Evolutionary conservation across 1,140 invertebrate species (phyloP), one percentile per base, ranked within the genome.

Genomic region (Daktulosphaira vitifoliae): DNA sequence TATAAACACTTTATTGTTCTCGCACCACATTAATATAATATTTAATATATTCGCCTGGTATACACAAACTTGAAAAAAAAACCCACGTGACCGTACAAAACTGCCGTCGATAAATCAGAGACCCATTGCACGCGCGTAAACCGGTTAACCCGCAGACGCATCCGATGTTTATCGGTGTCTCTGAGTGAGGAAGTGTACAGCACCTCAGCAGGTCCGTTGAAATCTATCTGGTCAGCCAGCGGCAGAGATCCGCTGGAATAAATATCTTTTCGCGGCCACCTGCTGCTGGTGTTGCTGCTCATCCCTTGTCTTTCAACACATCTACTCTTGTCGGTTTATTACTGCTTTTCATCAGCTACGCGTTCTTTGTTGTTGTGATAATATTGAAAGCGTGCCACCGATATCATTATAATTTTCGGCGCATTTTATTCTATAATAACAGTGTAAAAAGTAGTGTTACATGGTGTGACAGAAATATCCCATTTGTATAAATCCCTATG

Each of bases 321-420:
- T 37, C 13, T 52, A 22, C 54, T 49, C 8, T 44, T 52, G 11
- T 39, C 66, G 18, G 11, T 0, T 65, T 44, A 42, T 26, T 48
- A 25, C 26, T n/a, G 76, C 73, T 76, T 75, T 74, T 74, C 78
- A 77, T 77, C 71, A 75, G 80, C 81, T 71, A 66, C 80, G 94
- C 92, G 91, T 71, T 5, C 29, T 33, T 6, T 33, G 29, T 33
- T 33, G 11, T 33, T 6, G 29, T 33, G 11, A 33, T 33, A 33
- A 33, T 33, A 33, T 33, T 33, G 29, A 11, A 33, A 33, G 29
- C 29, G 29, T 33, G 29, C 29, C 29, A 11, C 29, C 29, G 29
- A 33, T n/a, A n/a, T n/a, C n/a, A n/a, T n/a, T n/a, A n/a, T n/a
- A n/a, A n/a, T n/a, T n/a, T n/a, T n/a, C n/a, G n/a, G n/a, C n/a